Evolutionary conservation across 2,113 vertebrate genomes (phyloP).

Genomic region (Lanius collurio): DNA sequence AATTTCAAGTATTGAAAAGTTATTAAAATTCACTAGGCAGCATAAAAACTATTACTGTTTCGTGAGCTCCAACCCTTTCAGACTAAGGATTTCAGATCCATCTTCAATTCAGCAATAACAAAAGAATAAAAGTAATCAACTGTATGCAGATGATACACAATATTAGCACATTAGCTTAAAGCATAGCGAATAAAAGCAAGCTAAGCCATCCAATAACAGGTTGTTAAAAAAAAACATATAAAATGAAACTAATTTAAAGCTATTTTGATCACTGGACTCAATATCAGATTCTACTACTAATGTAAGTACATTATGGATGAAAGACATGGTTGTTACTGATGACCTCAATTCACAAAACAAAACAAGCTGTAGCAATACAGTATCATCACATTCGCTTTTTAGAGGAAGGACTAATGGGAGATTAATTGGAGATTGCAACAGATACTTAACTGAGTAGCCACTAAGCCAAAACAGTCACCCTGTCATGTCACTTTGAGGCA

Average conservation of each 20-base stretch:
- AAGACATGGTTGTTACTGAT: neutral
- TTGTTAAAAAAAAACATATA: neutral
- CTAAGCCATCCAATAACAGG: neutral
- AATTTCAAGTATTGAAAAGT: neutral
- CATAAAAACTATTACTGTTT: neutral
- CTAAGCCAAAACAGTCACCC: neutral
- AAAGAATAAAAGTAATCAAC: neutral
- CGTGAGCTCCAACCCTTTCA: neutral
- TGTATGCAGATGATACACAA: neutral
- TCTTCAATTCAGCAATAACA: neutral
- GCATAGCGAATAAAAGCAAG: neutral
- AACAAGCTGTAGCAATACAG: neutral
- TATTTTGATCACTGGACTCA: neutral
- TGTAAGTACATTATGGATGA: rapidly evolving
- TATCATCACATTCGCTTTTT: neutral
- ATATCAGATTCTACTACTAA: neutral
- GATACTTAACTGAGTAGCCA: neutral
- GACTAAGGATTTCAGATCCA: neutral
- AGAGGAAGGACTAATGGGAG: neutral
- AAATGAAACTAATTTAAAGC: neutral
- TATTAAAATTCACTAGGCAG: neutral
- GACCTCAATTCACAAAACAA: neutral
- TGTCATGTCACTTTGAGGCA: neutral
- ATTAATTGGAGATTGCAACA: neutral
- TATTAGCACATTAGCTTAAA: neutral